phyloP scores from a whole-genome alignment of 2,888 invertebrate genomes.

The Dasypolia templi region DNA sequence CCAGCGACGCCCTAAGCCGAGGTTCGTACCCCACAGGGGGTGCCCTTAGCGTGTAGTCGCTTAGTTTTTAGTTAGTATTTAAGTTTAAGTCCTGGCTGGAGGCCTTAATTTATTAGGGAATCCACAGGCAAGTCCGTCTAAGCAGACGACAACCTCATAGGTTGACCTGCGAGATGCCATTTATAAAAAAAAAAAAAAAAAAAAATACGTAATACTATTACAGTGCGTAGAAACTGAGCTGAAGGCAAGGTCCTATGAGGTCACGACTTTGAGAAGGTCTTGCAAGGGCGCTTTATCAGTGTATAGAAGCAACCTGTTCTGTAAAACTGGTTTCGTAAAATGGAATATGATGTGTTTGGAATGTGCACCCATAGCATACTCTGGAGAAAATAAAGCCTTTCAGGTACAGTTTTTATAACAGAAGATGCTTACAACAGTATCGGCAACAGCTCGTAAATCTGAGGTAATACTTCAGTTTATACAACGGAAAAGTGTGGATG shows the following conservation, averaged over 20 bases:
- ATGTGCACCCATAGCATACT: constrained; percentile 47
- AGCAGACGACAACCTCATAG: too few species aligned
- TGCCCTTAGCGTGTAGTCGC: too few species aligned
- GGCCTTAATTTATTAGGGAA: too few species aligned
- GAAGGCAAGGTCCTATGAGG: constrained; percentile 85
- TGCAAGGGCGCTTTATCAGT: constrained; percentile 82
- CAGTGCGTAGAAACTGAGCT: constrained; percentile 72
- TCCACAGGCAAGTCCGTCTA: too few species aligned
- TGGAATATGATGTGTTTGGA: constrained; percentile 66
- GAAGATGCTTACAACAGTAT: background rate
- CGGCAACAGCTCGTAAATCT: constrained; percentile 20
- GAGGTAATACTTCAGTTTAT: constrained; percentile 27
- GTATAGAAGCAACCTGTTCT: constrained; percentile 69
- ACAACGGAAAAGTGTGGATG: constrained; percentile 48
- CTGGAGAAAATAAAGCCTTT: constrained; percentile 16
- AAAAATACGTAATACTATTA: constrained; percentile 44
- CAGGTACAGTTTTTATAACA: background rate
- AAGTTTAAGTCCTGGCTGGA: too few species aligned
- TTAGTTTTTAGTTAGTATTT: too few species aligned
- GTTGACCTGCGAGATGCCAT: too few species aligned
- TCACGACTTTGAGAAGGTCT: constrained; percentile 88
- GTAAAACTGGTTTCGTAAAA: constrained; percentile 76
- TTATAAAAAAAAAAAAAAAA: too few species aligned
- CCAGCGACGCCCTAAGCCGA: too few species aligned
- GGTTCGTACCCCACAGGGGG: too few species aligned